Conservation (phyloP, 2,888 invertebrate genomes). For the Coelinius sp. region DNA sequence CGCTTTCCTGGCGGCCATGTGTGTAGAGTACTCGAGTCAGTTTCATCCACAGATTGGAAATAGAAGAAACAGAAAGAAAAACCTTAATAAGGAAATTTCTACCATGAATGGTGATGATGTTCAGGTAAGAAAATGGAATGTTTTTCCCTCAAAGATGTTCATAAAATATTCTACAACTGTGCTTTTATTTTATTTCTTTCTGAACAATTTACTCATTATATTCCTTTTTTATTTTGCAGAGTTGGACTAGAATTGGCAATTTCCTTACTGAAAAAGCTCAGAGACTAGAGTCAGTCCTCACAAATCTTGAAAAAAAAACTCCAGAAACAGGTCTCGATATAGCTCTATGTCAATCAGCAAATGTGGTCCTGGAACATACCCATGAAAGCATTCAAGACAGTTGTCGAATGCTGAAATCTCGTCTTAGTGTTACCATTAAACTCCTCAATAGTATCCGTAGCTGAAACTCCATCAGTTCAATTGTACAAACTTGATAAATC, state of each 20-base stretch:
- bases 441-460: slow-evolving; percentile 63
- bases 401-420: slow-evolving; percentile 62
- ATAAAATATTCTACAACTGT: neutral
- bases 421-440: slow-evolving; percentile 61
- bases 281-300: slow-evolving; percentile 57
- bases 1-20: slow-evolving; percentile 63
- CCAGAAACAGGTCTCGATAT: slow-evolving; percentile 57
- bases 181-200: too few species aligned
- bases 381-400: slow-evolving; percentile 63
- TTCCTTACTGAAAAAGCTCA: slow-evolving; percentile 59
- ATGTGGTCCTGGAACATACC: slow-evolving; percentile 56
- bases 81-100: slow-evolving; percentile 53
- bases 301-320: slow-evolving; percentile 60
- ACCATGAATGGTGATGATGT: slow-evolving; percentile 53
- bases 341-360: slow-evolving; percentile 52
- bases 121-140: slow-evolving; percentile 57
- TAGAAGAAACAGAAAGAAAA: slow-evolving; percentile 65
- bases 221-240: slow-evolving; percentile 53
- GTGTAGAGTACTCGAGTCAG: slow-evolving; percentile 55
- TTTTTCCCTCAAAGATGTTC: neutral
- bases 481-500: slow-evolving; percentile 52
- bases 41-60: slow-evolving; percentile 55
- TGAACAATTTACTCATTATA: neutral
- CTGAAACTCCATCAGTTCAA: slow-evolving; percentile 57
- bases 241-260: slow-evolving; percentile 59